Conservation (phyloP, 2,797 vertebrate species). For the Neosalanx taihuensis region DNA sequence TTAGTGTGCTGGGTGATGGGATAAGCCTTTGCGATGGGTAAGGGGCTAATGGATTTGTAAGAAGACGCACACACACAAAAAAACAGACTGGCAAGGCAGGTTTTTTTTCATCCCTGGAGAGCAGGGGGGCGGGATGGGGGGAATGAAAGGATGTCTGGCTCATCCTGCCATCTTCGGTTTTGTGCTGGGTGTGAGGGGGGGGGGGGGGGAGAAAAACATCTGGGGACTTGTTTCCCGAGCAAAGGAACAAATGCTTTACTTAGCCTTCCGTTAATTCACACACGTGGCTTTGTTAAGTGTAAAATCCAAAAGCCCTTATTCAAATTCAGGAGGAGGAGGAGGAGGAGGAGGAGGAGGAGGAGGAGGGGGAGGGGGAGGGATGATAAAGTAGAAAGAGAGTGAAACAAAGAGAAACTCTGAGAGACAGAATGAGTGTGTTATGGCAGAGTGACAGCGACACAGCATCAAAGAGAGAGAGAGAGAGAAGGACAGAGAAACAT, state of each 20-base stretch:
- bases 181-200: not conserved
- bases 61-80: too few relatives aligned
- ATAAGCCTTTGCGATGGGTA: too few relatives aligned
- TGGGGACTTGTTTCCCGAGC: not conserved
- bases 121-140: too few relatives aligned
- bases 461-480: not conserved
- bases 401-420: not conserved
- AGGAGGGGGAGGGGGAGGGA: not conserved
- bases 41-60: too few relatives aligned
- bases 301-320: conserved; percentile 1
- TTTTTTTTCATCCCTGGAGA: too few relatives aligned
- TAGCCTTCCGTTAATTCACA: conserved; percentile 3
- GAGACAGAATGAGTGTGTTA: not conserved
- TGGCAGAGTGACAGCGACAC: not conserved
- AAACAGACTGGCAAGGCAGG: too few relatives aligned
- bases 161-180: too few relatives aligned
- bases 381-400: not conserved
- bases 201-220: not conserved
- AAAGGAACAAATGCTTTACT: not conserved
- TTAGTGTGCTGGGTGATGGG: too few relatives aligned
- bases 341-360: not conserved
- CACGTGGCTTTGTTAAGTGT: not conserved
- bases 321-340: not conserved
- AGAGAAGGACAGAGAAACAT: not conserved
- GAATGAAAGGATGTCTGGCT: too few relatives aligned